Base-by-base conservation (phyloP, 2,888 invertebrate genomes). In the Drosophila gaucha region DNA sequence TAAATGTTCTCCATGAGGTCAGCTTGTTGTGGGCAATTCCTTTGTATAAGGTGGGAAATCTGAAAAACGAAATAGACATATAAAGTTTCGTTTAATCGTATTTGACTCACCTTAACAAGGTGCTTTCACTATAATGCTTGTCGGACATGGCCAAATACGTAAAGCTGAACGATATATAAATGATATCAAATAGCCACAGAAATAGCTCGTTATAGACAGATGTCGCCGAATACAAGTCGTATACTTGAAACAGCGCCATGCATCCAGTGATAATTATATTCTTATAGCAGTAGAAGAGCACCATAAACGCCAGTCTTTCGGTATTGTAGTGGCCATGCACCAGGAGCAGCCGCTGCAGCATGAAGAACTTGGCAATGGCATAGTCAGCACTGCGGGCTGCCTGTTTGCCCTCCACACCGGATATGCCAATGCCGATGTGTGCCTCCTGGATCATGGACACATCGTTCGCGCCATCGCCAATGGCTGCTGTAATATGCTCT, bases 391-490 rank as follows among this genome's bases (percentile, higher is more conserved):
- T 95, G 51, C 94, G 94, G 1, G 94, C 94, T 0, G 95, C 95
- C 79, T 95, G 95, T 39, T 94, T 92, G 0, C 95, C 95, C 73
- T 95, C 95, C 56, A 93, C 93, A 5, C 95, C 95, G 69, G 94
- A 93, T 51, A 95, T 94, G 74, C 97, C 97, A 59, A 97, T 93
- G 55, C 98, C 98, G 12, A 98, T 96, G 87, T 98, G 97, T 0
- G 98, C 98, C 90, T 97, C 98, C 89, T 97, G 97, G 83, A 98
- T 98, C 98, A 98, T 98, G 35, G 97, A 97, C 33, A 99, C 98
- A 91, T 98, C 98, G 91, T 99, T 99, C 36, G 98, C 98, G 0
- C 98, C 98, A 89, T 99, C 98, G 0, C 98, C 98, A 38, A 98
- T 96, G 0, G 98, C 98, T 0, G 98, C 98, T 0, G 97, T 97